These are phyloP conservation scores for Pipistrellus kuhlii DNA, from an alignment of 2,797 vertebrate genomes.

Conservation along the genomic window DNA sequence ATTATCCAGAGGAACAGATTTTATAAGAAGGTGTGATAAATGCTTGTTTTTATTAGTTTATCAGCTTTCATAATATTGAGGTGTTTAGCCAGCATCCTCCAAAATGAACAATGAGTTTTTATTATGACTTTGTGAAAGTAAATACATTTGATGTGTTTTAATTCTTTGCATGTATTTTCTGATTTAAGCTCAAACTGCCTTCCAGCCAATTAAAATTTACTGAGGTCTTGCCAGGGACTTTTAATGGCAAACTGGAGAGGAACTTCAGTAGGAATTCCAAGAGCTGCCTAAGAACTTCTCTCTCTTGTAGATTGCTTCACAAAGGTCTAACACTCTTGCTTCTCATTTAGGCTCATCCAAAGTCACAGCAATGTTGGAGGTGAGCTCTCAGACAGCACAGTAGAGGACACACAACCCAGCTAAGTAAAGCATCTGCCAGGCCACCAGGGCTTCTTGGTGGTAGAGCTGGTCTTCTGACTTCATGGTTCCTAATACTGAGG, in stretches of 20 bases:
- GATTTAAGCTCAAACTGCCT: neutral
- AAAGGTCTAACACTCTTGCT: neutral
- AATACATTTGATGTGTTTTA: neutral
- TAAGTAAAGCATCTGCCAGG: neutral
- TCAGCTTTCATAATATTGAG: constrained; percentile 18
- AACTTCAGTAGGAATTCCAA: neutral
- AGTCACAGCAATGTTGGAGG: neutral
- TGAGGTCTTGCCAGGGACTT: neutral
- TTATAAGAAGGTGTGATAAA: neutral
- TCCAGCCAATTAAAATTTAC: neutral
- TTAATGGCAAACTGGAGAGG: neutral
- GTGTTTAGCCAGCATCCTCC: neutral
- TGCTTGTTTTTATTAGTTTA: neutral
- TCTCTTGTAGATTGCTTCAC: neutral
- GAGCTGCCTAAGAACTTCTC: neutral
- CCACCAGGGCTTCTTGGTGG: neutral
- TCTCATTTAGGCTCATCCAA: neutral
- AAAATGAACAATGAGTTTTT: neutral
- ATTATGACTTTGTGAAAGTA: neutral
- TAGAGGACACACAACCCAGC: neutral
- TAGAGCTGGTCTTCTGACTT: neutral
- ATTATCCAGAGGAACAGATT: neutral
- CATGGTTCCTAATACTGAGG: neutral
- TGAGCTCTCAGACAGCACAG: neutral
- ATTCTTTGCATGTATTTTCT: neutral